phyloP scores from a whole-genome alignment of 1,140 invertebrate species.

The Caenorhabditis latens region DNA sequence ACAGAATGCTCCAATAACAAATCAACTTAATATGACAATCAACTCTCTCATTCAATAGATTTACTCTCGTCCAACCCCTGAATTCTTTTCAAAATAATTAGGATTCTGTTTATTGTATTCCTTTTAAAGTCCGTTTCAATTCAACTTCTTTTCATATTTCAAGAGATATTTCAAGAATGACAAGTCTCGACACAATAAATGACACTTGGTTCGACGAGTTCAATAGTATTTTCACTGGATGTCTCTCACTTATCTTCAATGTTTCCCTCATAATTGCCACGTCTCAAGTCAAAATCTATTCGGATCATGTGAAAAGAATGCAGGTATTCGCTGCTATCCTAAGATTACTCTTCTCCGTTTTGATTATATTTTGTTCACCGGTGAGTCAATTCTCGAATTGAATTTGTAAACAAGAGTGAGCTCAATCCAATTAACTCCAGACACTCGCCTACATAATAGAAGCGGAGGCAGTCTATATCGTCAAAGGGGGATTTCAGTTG shows the following conservation, averaged over 20 bases:
- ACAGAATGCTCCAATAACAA: too few species aligned
- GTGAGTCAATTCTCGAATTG: not conserved
- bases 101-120: too few species aligned
- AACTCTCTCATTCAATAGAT: too few species aligned
- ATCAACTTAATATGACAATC: too few species aligned
- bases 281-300: not conserved
- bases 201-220: conserved; percentile 24
- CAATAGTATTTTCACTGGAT: conserved; percentile 27
- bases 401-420: not conserved
- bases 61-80: too few species aligned
- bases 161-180: not conserved
- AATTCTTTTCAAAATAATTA: too few species aligned
- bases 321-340: not conserved
- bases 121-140: too few species aligned
- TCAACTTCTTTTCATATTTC: not conserved
- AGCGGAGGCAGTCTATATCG: conserved; percentile 20
- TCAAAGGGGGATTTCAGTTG: conserved; percentile 18
- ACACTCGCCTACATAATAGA: conserved; percentile 30
- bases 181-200: not conserved
- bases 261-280: not conserved
- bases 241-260: not conserved
- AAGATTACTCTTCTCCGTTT: not conserved
- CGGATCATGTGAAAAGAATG: conserved; percentile 10
- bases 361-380: conserved; percentile 16
- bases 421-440: not conserved